Evolutionary conservation across 2,888 invertebrate genomes (phyloP), one percentile per base, ranked within the genome.

Genomic region (Acleris laterana): DNA sequence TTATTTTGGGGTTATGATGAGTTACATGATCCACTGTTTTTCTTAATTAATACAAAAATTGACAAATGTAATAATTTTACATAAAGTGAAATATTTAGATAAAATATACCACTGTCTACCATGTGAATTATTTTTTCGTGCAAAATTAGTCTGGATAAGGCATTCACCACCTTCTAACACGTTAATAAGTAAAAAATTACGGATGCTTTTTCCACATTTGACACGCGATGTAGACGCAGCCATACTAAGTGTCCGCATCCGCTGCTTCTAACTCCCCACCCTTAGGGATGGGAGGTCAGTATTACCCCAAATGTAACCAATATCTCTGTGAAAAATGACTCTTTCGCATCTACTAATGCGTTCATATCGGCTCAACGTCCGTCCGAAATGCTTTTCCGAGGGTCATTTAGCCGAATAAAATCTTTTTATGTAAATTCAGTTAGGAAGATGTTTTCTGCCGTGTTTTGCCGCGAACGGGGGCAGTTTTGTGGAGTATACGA

Each of bases 311-410:
- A 74, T 76, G 74, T 74, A 75, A 69, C 74, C 75, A 77, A 74
- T 75, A 77, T 76, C 76, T 69, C 71, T 58, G 70, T 74, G 74
- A 77, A 74, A 77, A 75, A 77, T 73, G 74, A 73, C 72, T 74
- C 71, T 71, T 72, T 69, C 70, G 63, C 69, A 67, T 72, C 70
- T 71, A 71, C 74, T 77, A 77, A 75, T 77, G 75, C 70, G 71
- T 65, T 72, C 71, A 66, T 66, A 66, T 66, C 66, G 66, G 66
- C 66, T 28, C 50, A 61, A 52, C 66, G 66, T 66, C 57, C 66
- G 66, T 66, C 66, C 66, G 55, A 57, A 62, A 62, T 57, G 62
- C 62, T 62, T 62, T 66, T 63, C 52, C 62, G 17, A 63, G 63
- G 49, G 62, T 62, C 62, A 62, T 65, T 63, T 64, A 61, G 56